Evolutionary conservation across 1,140 invertebrate genomes (phyloP).

Genomic region (Drosophila mauritiana): DNA sequence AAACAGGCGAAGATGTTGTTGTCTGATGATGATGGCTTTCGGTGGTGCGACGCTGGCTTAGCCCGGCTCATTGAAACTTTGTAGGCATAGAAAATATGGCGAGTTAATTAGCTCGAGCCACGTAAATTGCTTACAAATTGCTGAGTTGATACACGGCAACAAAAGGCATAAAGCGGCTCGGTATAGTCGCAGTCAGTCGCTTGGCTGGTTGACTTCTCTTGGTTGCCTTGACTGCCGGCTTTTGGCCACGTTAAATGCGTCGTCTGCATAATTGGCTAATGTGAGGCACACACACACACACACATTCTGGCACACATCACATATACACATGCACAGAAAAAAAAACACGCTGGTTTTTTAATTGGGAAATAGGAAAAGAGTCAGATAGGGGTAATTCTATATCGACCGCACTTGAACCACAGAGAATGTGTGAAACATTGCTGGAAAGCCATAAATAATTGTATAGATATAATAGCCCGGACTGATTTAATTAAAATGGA

Average conservation of each 20-base stretch:
- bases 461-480: slow-evolving; percentile 1
- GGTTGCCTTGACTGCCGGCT: slow-evolving; percentile 39
- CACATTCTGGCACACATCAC: neutral
- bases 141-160: slow-evolving; percentile 43
- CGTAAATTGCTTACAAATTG: slow-evolving; percentile 76
- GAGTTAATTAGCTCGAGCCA: slow-evolving; percentile 73
- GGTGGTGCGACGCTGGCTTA: slow-evolving; percentile 26
- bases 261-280: slow-evolving; percentile 50
- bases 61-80: slow-evolving; percentile 67
- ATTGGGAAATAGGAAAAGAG: neutral
- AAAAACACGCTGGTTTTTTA: slow-evolving; percentile 10
- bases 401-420: slow-evolving; percentile 15
- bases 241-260: slow-evolving; percentile 24
- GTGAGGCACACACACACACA: slow-evolving; percentile 12
- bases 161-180: slow-evolving; percentile 46
- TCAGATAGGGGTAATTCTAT: slow-evolving; percentile 22
- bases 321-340: slow-evolving; percentile 6
- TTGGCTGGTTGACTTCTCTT: slow-evolving; percentile 23
- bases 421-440: slow-evolving; percentile 22
- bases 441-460: slow-evolving; percentile 2
- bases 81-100: slow-evolving; percentile 73
- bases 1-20: slow-evolving; percentile 21
- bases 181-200: slow-evolving; percentile 12
- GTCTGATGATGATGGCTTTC: slow-evolving; percentile 8
- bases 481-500: slow-evolving; percentile 16